These are phyloP conservation scores for Bombus soroeensis DNA, from an alignment of 1,140 invertebrate genomes.

Conservation along the genomic window DNA sequence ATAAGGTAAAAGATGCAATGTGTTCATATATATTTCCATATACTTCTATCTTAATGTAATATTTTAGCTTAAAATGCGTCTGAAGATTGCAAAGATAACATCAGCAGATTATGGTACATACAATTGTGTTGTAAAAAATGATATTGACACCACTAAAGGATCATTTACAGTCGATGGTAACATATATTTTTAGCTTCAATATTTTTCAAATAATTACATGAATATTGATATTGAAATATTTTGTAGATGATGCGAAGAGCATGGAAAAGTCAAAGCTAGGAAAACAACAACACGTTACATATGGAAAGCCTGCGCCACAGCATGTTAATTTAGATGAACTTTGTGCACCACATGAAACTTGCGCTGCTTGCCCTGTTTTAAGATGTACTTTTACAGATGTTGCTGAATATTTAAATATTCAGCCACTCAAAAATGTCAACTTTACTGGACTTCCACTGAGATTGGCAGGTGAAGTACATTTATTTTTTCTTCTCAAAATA, in stretches of 20 bases:
- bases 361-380: constrained; percentile 77
- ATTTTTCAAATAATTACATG: background rate
- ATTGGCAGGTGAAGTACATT: constrained; percentile 72
- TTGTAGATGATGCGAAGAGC: constrained; percentile 63
- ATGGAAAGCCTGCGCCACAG: constrained; percentile 80
- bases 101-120: constrained; percentile 89
- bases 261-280: constrained; percentile 52
- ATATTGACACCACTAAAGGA: constrained; percentile 90
- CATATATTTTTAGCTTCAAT: constrained; percentile 47
- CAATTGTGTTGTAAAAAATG: constrained; percentile 93
- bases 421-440: constrained; percentile 72
- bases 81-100: constrained; percentile 88
- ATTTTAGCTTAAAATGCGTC: constrained; percentile 86
- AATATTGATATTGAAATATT: constrained; percentile 14
- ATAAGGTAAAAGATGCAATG: constrained; percentile 79
- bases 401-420: constrained; percentile 69
- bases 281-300: constrained; percentile 69
- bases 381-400: constrained; percentile 78
- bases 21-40: background rate
- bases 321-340: constrained; percentile 81
- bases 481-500: constrained; percentile 3
- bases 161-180: constrained; percentile 89
- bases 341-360: constrained; percentile 80
- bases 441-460: constrained; percentile 73
- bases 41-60: constrained; percentile 17